Conservation (phyloP, 2,797 vertebrate genomes). For the Sylvia borin region DNA sequence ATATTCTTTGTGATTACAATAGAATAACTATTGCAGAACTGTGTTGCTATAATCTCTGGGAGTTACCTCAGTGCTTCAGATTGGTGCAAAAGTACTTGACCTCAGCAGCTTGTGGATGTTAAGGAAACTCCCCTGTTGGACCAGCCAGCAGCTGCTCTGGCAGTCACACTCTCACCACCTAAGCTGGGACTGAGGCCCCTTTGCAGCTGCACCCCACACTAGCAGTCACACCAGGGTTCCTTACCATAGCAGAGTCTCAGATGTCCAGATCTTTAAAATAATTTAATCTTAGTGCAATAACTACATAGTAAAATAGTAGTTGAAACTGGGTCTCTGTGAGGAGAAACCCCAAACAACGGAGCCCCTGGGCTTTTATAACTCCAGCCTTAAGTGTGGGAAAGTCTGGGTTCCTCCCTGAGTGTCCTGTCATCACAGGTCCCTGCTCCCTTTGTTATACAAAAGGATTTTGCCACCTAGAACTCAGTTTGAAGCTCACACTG, state of each 20-base stretch:
- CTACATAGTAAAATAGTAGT: not conserved
- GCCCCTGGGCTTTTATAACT: not conserved
- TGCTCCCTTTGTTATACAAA: not conserved
- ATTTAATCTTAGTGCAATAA: not conserved
- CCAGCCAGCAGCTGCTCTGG: not conserved
- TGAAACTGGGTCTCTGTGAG: accelerated
- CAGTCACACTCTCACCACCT: accelerated
- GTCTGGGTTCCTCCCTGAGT: not conserved
- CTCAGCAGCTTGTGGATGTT: not conserved
- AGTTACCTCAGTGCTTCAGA: not conserved
- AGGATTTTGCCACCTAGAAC: not conserved
- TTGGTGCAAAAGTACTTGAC: not conserved
- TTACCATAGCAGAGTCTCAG: not conserved
- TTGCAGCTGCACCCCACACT: accelerated
- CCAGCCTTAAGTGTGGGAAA: not conserved
- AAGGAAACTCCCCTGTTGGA: accelerated
- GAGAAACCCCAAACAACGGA: not conserved
- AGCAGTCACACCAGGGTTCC: not conserved
- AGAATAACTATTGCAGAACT: not conserved
- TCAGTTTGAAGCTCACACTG: not conserved
- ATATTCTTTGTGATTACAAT: not conserved
- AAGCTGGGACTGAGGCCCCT: accelerated
- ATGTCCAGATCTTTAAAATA: not conserved
- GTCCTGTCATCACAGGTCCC: not conserved
- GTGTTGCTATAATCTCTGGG: not conserved